Evolutionary conservation across 1,140 invertebrate genomes (phyloP), one percentile per base, ranked within the genome.

Genomic region (Drosophila teissieri): DNA sequence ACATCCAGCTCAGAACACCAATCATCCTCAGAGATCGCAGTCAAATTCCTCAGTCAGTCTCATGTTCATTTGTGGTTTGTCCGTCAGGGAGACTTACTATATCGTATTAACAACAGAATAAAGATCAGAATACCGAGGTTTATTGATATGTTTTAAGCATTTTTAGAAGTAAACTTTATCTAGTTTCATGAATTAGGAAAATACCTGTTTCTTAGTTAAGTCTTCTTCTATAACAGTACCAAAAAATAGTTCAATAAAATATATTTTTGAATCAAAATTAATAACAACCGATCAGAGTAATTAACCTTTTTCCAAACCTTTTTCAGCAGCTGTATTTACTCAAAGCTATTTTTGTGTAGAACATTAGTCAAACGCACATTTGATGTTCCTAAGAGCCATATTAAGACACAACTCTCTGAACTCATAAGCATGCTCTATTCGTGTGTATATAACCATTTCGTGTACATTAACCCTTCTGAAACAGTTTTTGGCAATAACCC

Each of bases 61-160:
- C 73, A 76, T 76, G 11, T 51, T 57, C 53, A 76, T 67, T 67
- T 65, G 73, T 76, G 17, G 45, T 44, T n/a, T 76, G 73, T 76
- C 73, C 73, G 14, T 49, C 34, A 58, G 42, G 72, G 27, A 49
- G 48, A 34, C 34, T 34, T 11, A 10, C 19, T 46, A 46, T 46
- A 5, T 24, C 24, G 24, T 24, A 4, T 24, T 24, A 4, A 24
- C 4, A 24, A 4, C 22, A 24, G 24, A 24, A 24, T 24, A 24
- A 24, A 19, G 19, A 2, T 24, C 4, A 24, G 5, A 5, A 24
- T 24, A 4, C 4, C 4, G 4, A 24, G 5, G 24, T 4, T 24
- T 0, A 24, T 4, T 24, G 5, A 24, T 24, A 24, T 24, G 4
- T 6, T 0, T 7, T 8, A 31, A 1, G 27, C 27, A 31, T 31